These are phyloP conservation scores for Coreius guichenoti DNA, from an alignment of 2,797 vertebrate species.

Conservation along the genomic window DNA sequence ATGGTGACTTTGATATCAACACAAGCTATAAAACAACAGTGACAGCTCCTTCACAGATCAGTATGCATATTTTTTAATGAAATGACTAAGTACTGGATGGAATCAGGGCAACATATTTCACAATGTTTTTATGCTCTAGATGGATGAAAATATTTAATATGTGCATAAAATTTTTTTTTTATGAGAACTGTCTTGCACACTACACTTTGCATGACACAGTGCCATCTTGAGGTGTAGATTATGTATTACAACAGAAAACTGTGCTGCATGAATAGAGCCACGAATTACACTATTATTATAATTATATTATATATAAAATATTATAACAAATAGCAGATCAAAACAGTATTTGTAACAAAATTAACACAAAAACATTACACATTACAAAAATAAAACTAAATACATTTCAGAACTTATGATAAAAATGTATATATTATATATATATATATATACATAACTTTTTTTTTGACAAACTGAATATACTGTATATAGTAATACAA, in stretches of 20 bases:
- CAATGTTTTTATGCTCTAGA: slow-evolving; percentile 30
- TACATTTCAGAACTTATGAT: background rate
- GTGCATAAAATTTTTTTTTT: background rate
- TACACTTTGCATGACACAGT: slow-evolving; percentile 33
- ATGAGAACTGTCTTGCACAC: background rate
- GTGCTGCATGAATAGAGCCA: background rate
- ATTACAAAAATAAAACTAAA: background rate
- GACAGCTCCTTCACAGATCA: slow-evolving; percentile 19
- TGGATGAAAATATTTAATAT: background rate
- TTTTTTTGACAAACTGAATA: background rate
- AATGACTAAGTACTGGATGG: slow-evolving; percentile 28
- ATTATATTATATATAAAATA: too few species aligned
- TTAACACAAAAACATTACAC: background rate
- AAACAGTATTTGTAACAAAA: background rate
- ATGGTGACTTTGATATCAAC: background rate
- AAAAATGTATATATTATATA: background rate
- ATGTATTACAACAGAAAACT: background rate
- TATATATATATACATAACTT: background rate
- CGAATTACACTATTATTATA: too few species aligned
- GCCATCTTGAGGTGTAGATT: slow-evolving; percentile 34
- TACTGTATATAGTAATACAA: too few species aligned
- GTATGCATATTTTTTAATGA: slow-evolving; percentile 38
- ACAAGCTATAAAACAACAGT: slow-evolving; percentile 11
- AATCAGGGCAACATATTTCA: slow-evolving; percentile 28
- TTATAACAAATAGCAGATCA: background rate